A percentile compares a stretch with the other conserved stretches of the same genome.
phyloP scores from a whole-genome alignment of 2,113 vertebrate species.

The Ammodramus savannarum region DNA sequence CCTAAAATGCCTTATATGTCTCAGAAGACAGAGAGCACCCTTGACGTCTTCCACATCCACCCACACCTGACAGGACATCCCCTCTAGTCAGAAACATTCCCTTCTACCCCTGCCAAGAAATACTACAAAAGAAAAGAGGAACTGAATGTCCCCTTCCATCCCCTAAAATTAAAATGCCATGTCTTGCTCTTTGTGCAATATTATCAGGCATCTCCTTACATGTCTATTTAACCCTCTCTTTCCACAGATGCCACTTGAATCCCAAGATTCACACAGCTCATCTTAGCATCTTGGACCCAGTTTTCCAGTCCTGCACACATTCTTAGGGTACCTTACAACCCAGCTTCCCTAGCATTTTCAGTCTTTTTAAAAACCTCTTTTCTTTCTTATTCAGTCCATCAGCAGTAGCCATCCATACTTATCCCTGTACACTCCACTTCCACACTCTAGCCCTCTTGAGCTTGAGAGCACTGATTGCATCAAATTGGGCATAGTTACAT shows the following conservation, averaged over 20 bases:
- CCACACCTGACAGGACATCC: not conserved
- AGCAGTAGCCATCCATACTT: not conserved
- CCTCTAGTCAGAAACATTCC: not conserved
- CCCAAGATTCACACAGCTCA: not conserved
- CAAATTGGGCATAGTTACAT: not conserved
- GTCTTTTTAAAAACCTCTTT: not conserved
- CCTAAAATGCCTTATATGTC: not conserved
- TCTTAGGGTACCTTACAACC: not conserved
- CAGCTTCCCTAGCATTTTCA: not conserved
- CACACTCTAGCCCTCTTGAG: not conserved
- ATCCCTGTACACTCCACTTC: not conserved
- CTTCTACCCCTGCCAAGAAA: not conserved
- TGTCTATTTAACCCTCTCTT: not conserved
- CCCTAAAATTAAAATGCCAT: not conserved
- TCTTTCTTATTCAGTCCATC: not conserved
- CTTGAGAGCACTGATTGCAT: not conserved
- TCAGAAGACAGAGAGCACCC: not conserved
- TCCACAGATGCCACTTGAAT: not conserved
- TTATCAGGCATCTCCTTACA: not conserved
- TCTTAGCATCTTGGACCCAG: not conserved
- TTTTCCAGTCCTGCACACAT: not conserved
- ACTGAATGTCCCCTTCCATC: accelerated
- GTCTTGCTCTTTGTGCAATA: not conserved
- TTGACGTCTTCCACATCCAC: not conserved
- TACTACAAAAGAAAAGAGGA: not conserved